These are phyloP conservation scores for Drosophila yooni DNA, from an alignment of 2,888 invertebrate genomes.

Conservation along the genomic window DNA sequence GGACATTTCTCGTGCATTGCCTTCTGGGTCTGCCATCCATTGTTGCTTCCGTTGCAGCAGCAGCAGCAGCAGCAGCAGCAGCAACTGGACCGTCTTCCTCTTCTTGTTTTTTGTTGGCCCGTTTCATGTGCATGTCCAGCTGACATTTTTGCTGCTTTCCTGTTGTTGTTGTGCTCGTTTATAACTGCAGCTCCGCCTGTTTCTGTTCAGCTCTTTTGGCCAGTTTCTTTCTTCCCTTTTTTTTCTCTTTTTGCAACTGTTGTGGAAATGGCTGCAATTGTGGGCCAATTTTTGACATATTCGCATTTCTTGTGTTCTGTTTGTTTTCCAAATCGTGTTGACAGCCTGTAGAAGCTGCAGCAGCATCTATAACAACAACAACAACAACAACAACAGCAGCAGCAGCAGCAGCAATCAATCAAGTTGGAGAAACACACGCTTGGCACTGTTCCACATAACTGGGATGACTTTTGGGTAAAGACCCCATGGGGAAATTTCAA, in stretches of 20 bases:
- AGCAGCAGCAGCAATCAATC: slow-evolving; percentile 76
- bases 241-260: slow-evolving; percentile 33
- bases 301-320: slow-evolving; percentile 53
- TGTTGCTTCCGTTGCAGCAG: slow-evolving; percentile 73
- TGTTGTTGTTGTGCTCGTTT: slow-evolving; percentile 33
- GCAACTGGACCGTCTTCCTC: slow-evolving; percentile 26
- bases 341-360: slow-evolving; percentile 74
- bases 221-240: slow-evolving; percentile 19
- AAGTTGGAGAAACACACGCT: slow-evolving; percentile 32
- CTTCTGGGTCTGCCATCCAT: slow-evolving; percentile 42
- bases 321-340: slow-evolving; percentile 82
- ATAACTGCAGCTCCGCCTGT: slow-evolving; percentile 60
- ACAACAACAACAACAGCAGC: slow-evolving; percentile 68
- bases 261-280: slow-evolving; percentile 67
- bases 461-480: slow-evolving; percentile 48
- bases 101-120: slow-evolving; percentile 18
- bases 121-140: slow-evolving; percentile 65
- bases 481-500: slow-evolving; percentile 70
- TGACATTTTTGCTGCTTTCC: slow-evolving; percentile 60
- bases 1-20: slow-evolving; percentile 65
- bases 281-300: slow-evolving; percentile 79
- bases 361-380: slow-evolving; percentile 12
- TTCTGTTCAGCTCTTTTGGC: slow-evolving; percentile 40
- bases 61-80: slow-evolving; percentile 23
- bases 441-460: slow-evolving; percentile 57